Base-by-base conservation (phyloP, 1,140 invertebrate species). In the Eupristina koningsbergeri region DNA sequence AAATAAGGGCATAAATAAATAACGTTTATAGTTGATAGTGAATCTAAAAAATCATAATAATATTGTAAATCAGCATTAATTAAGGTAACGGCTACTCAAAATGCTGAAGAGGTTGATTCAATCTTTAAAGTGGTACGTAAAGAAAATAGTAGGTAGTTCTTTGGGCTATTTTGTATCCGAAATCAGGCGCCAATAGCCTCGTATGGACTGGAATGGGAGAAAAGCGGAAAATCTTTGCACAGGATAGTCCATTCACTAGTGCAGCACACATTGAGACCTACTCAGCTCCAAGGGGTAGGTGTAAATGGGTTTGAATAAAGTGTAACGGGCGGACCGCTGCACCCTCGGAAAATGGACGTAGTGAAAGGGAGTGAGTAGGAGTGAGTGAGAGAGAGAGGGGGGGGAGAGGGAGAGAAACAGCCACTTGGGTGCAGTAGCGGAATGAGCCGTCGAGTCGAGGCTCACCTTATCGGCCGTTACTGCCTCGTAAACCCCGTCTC, bases 381-480 rank as follows among this genome's bases (percentile, higher is more conserved):
- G n/a, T 6, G 11, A 31, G 53, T 36, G 50, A 47, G 9, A 53
- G 45, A 76, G 34, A 3, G 5, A 29, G 39, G 31, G 29, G 41
- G 8, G 58, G 11, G 50, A 3, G 34, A 22, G 19, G 17, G 45
- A 63, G 53, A 74, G 69, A 74, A 81, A 81, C 89, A 91, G 91
- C 88, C 91, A 91, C 91, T 92, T 91, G 91, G 91, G 91, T 90
- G 89, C 90, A 90, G 78, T 84, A 91, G 89, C 87, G 86, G 88
- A 90, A 90, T 92, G 91, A 92, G 89, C 89, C 88, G 76, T 29
- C 64, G 74, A 53, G 74, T 47, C 64, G 75, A n/a, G 90, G 91
- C 90, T 92, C 92, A 91, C 92, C 92, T 92, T 92, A 92, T 92
- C 92, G 92, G 91, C 90, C 90, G 91, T 92, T 92, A 91, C 92